Conservation (phyloP, 2,888 invertebrate species). For the Philopedon plagiatum region DNA sequence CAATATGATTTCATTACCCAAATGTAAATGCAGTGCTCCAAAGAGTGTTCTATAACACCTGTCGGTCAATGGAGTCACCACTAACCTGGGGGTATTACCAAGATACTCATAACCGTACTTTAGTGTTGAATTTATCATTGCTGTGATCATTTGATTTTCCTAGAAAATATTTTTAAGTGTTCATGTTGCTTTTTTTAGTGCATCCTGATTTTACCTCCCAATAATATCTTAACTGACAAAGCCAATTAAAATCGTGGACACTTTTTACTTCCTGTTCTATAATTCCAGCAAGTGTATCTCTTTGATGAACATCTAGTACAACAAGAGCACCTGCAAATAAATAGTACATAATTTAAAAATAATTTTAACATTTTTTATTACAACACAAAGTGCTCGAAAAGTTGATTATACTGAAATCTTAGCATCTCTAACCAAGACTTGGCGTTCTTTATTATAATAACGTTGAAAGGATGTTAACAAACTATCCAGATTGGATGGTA, state of each 20-base stretch:
- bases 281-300: conserved; percentile 85
- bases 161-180: conserved; percentile 20
- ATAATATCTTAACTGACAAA: conserved; percentile 88
- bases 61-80: conserved; percentile 95
- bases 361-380: no score
- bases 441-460: no score
- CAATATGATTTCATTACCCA: conserved; percentile 71
- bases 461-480: no score
- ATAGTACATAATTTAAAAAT: neutral
- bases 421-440: no score
- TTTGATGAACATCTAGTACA: conserved; percentile 93
- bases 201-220: conserved; percentile 78
- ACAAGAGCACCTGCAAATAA: conserved; percentile 83
- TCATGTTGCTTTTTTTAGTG: no score
- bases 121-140: conserved; percentile 92
- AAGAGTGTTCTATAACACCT: conserved; percentile 93
- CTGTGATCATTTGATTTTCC: conserved; percentile 74
- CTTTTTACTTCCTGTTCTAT: conserved; percentile 76
- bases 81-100: conserved; percentile 89
- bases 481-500: no score
- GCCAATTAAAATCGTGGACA: conserved; percentile 92
- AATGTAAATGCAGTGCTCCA: conserved; percentile 90
- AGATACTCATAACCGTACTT: conserved; percentile 96
- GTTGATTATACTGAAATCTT: no score
- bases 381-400: neutral